Evolutionary conservation across 1,140 invertebrate species (phyloP).

Genomic region (Drosophila santomea): DNA sequence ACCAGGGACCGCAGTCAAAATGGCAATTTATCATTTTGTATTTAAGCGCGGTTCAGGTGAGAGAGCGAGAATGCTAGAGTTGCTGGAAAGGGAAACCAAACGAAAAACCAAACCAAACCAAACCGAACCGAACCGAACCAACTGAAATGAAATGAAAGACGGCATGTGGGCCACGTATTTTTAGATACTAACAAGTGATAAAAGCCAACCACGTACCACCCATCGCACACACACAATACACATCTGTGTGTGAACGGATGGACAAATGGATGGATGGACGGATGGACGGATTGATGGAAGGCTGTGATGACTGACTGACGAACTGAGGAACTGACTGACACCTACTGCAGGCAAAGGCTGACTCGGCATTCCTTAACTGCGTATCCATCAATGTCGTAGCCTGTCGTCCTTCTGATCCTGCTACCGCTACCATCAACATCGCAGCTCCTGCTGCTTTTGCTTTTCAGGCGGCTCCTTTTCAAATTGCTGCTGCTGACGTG

Average conservation of each 20-base stretch:
- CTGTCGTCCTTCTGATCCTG: constrained; percentile 56
- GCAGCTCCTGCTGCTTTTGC: constrained; percentile 10
- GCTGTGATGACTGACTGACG: constrained; percentile 44
- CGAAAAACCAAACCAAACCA: constrained; percentile 48
- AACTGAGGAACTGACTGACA: constrained; percentile 53
- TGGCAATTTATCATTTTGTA: constrained; percentile 83
- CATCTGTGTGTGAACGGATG: constrained; percentile 9
- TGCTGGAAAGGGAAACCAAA: constrained; percentile 27
- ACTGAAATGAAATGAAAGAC: constrained; percentile 71
- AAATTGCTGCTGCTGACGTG: constrained; percentile 73
- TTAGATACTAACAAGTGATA: constrained; percentile 83
- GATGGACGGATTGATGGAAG: constrained; percentile 30
- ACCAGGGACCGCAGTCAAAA: constrained; percentile 69
- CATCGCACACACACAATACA: constrained; percentile 21
- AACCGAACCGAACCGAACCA: constrained; percentile 47
- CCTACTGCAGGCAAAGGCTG: constrained; percentile 60
- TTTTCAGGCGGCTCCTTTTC: constrained; percentile 42
- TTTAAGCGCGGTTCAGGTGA: constrained; percentile 72
- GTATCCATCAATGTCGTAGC: constrained; percentile 79
- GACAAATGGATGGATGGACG: constrained; percentile 21
- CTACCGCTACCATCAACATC: neutral
- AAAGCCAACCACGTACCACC: constrained; percentile 64
- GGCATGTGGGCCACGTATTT: constrained; percentile 79
- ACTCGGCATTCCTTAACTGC: constrained; percentile 76
- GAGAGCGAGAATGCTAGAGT: neutral